A percentile compares a stretch with the other conserved stretches of the same genome.
These are phyloP conservation scores for Cygnus atratus DNA, from an alignment of 2,113 vertebrate species.

Conservation along the genomic window DNA sequence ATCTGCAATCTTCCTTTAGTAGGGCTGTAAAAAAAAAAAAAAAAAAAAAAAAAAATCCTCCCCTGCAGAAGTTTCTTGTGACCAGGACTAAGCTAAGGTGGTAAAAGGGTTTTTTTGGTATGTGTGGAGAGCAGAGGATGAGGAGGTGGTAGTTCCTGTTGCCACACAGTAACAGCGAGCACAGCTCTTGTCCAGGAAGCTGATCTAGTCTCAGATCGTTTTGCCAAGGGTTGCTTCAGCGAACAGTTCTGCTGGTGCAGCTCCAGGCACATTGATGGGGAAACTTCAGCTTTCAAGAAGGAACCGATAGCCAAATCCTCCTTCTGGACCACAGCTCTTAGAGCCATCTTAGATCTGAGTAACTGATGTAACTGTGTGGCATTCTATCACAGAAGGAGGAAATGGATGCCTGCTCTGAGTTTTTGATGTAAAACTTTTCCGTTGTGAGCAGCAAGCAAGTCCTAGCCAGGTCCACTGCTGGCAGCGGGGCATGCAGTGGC, in stretches of 20 bases:
- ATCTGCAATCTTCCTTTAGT: not conserved
- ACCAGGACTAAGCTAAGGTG: not conserved
- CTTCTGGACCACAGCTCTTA: not conserved
- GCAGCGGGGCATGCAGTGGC: fast-evolving
- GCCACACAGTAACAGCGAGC: fast-evolving
- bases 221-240: not conserved
- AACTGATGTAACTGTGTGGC: not conserved
- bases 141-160: not conserved
- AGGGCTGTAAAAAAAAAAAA: not conserved
- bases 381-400: not conserved
- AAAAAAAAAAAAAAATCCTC: not conserved
- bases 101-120: not conserved
- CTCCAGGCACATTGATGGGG: not conserved
- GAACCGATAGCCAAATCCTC: not conserved
- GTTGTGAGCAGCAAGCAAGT: not conserved
- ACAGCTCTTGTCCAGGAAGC: not conserved
- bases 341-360: not conserved
- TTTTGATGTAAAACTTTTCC: not conserved
- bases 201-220: not conserved
- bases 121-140: fast-evolving
- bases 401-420: not conserved
- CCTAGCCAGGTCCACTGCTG: fast-evolving
- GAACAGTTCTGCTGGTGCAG: not conserved
- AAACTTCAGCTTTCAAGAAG: not conserved
- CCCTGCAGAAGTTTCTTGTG: not conserved